These are phyloP conservation scores for Antitype chi DNA, from an alignment of 2,888 invertebrate species.

Conservation along the genomic window DNA sequence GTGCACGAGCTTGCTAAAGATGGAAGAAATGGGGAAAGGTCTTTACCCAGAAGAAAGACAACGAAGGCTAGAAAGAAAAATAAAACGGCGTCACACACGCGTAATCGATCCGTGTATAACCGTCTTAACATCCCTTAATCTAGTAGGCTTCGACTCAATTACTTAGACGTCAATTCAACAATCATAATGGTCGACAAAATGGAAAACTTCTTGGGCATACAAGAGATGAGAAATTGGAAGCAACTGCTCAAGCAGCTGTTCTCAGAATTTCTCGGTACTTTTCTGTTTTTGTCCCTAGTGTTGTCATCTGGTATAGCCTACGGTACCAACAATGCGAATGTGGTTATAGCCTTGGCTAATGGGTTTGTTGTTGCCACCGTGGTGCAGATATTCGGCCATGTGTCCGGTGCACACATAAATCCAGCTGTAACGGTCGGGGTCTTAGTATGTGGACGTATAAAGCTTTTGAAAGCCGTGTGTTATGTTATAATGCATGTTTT, in stretches of 20 bases:
- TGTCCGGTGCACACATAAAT: constrained; percentile 73
- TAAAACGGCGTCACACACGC: not conserved
- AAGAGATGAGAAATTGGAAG: constrained; percentile 62
- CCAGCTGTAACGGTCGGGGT: constrained; percentile 71
- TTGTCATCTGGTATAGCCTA: constrained; percentile 49
- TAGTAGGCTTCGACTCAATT: constrained; percentile 21
- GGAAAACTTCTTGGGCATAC: constrained; percentile 55
- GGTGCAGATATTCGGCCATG: constrained; percentile 67
- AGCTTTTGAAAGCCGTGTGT: constrained; percentile 67
- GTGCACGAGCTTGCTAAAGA: too few relatives aligned
- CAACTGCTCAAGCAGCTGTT: constrained; percentile 64
- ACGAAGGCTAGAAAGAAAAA: too few relatives aligned
- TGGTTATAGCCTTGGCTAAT: constrained; percentile 60
- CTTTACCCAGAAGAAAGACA: too few relatives aligned
- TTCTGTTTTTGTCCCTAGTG: constrained; percentile 64
- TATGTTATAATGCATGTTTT: constrained; percentile 67
- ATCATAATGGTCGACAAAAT: constrained; percentile 44
- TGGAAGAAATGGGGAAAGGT: too few relatives aligned
- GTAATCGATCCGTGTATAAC: not conserved
- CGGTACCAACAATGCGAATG: constrained; percentile 24
- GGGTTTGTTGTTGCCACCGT: constrained; percentile 66
- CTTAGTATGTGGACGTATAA: constrained; percentile 68
- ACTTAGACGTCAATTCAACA: not conserved
- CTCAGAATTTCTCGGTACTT: constrained; percentile 69
- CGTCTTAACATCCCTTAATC: not conserved